Evolutionary conservation across 1,140 invertebrate genomes (phyloP), one percentile per base, ranked within the genome.

Genomic region (Drosophila azteca): DNA sequence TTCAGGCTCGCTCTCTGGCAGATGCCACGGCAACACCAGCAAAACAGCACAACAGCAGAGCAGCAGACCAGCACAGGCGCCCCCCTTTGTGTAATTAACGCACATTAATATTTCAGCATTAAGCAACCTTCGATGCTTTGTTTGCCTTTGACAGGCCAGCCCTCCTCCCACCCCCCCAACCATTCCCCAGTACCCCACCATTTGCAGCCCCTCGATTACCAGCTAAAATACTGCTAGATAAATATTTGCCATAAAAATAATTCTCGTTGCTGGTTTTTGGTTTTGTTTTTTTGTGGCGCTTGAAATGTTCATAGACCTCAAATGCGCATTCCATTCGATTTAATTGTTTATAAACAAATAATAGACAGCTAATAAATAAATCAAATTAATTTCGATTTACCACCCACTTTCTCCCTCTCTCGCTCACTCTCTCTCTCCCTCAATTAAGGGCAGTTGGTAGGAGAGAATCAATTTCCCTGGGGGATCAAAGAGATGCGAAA

Each of bases 291-390:
- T 60, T 65, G 26, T 48, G 58, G 43, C 60, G 69, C 78, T 78
- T 67, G 73, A 85, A 87, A 82, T 88, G 77, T 82, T 87, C 74
- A 87, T 88, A 75, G 82, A 82, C 78, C 82, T 67, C 74, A 88
- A 87, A 87, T 88, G 82, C 82, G 79, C 83, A 87, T 88, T 88
- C 83, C 75, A 79, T 68, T 53, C 39, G 65, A 83, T 55, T 85
- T 85, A 87, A 85, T 85, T 87, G 82, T 87, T 87, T 87, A 87
- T 87, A 87, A 87, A 87, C 82, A 88, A 87, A 87, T 88, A 87
- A 87, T 69, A 67, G 63, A 65, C 70, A 87, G 82, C 82, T 79
- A 87, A 87, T 87, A 87, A 87, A 87, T 87, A 88, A 87, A 87
- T 87, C 83, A 87, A 88, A 78, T 85, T 85, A 73, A 84, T 77